A percentile compares a stretch with the other conserved stretches of the same genome.
Conservation (phyloP, 2,113 vertebrate genomes). For the Oreochromis tanganicae region DNA sequence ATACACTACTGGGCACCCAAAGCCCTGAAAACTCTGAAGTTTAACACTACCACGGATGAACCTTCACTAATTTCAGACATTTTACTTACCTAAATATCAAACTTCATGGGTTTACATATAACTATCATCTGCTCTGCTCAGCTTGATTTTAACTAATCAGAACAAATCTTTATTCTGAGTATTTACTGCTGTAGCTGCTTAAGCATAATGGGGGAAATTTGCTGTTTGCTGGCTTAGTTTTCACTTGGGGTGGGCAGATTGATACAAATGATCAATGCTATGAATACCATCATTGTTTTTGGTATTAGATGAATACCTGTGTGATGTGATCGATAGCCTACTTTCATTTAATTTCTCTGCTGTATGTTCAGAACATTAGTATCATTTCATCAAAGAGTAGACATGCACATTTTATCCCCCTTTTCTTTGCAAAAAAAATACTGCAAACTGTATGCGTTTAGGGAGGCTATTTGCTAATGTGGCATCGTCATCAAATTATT, state of each 20-base stretch:
- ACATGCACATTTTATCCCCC: not conserved
- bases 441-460: not conserved
- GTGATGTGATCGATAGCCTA: not conserved
- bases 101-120: not conserved
- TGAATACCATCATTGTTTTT: not conserved
- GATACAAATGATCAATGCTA: not conserved
- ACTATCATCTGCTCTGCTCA: not conserved
- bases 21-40: not conserved
- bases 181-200: not conserved
- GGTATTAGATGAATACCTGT: not conserved
- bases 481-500: not conserved
- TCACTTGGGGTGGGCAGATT: not conserved
- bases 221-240: not conserved
- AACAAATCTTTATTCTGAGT: not conserved
- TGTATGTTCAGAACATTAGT: not conserved
- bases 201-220: not conserved
- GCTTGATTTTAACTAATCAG: not conserved
- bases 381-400: not conserved
- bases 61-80: not conserved
- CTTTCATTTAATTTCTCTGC: not conserved
- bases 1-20: not conserved
- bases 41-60: not conserved
- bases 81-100: not conserved
- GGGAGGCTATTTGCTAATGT: not conserved
- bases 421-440: not conserved